Percentiles rank a stretch among this genome's conserved stretches.
These are phyloP conservation scores for Eulithis prunata DNA, from an alignment of 2,888 invertebrate species.

Conservation along the genomic window DNA sequence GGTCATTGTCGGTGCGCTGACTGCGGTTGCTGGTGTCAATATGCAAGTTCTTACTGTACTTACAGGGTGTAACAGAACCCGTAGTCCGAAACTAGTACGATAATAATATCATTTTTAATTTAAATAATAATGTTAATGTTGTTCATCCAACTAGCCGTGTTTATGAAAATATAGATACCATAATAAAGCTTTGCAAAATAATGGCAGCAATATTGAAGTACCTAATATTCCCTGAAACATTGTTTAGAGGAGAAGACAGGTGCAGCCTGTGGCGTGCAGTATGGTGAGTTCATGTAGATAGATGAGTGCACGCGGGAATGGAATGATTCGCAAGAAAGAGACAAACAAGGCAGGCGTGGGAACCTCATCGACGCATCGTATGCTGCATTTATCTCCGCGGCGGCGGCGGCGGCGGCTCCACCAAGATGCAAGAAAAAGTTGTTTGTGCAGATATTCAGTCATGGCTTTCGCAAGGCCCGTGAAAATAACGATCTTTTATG, in stretches of 20 bases:
- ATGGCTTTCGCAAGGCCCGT: slow-evolving; percentile 54
- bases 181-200: too few relatives aligned
- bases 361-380: slow-evolving; percentile 55
- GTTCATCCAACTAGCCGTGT: too few relatives aligned
- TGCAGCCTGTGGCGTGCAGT: slow-evolving; percentile 8
- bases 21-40: too few relatives aligned
- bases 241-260: slow-evolving; percentile 7
- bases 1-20: too few relatives aligned
- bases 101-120: too few relatives aligned
- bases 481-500: slow-evolving; percentile 51
- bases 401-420: slow-evolving; percentile 54
- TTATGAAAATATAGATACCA: too few relatives aligned
- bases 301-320: slow-evolving; percentile 19
- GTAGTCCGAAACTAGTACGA: too few relatives aligned
- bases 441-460: slow-evolving; percentile 51
- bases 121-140: too few relatives aligned
- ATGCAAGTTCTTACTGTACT: too few relatives aligned
- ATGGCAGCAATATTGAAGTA: too few relatives aligned
- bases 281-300: slow-evolving; percentile 10
- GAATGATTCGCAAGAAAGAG: slow-evolving; percentile 42
- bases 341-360: slow-evolving; percentile 65
- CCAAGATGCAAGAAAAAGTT: slow-evolving; percentile 60
- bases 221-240: not conserved
- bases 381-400: slow-evolving; percentile 57
- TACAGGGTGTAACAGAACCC: too few relatives aligned